A percentile compares a stretch with the other conserved stretches of the same genome.
These are phyloP conservation scores for Sinosuthora webbiana DNA, from an alignment of 2,113 vertebrate genomes.

Conservation along the genomic window DNA sequence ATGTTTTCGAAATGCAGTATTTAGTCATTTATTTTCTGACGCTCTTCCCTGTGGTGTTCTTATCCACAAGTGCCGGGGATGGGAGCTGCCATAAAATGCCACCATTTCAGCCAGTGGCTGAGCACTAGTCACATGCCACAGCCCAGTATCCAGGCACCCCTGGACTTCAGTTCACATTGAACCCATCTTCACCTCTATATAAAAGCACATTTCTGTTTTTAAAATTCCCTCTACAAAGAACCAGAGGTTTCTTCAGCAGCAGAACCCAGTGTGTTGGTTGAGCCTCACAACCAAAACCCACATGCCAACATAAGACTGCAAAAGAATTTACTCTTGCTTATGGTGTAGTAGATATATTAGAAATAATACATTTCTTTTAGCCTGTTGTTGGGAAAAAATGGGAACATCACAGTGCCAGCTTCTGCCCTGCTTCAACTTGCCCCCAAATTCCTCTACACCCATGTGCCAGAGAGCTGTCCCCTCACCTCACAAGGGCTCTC, in stretches of 20 bases:
- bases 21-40: neutral
- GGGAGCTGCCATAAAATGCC: neutral
- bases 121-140: neutral
- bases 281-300: neutral
- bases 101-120: neutral
- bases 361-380: neutral
- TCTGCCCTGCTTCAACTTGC: neutral
- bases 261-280: neutral
- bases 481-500: neutral
- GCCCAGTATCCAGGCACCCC: neutral
- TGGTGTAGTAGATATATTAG: neutral
- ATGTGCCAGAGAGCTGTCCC: accelerated
- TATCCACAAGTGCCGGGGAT: neutral
- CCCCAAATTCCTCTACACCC: too few species aligned
- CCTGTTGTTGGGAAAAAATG: neutral
- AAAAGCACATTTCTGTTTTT: neutral
- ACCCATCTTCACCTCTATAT: neutral
- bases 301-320: neutral
- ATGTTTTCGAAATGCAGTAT: neutral
- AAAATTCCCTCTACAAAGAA: neutral
- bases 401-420: neutral
- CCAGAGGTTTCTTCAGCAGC: neutral
- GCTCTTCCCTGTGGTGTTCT: neutral
- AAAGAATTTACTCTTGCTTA: neutral
- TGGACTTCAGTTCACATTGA: neutral